Conservation (phyloP, 2,113 vertebrate species). For the Collichthys lucidus region DNA sequence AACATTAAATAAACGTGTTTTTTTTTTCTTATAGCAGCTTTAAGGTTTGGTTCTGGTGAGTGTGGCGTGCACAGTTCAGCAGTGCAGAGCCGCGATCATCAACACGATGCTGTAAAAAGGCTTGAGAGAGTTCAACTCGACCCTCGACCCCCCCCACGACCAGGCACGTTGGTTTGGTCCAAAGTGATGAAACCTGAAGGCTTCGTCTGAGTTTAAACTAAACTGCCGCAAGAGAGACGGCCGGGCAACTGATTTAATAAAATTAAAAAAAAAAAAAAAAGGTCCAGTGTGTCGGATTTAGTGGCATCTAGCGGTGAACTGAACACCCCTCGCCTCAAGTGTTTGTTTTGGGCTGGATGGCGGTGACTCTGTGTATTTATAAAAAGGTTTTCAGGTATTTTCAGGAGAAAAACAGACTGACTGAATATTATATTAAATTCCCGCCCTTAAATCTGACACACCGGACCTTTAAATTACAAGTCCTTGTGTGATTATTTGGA, state of each 20-base stretch:
- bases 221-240: neutral
- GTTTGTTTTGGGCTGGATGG: no score
- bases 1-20: conserved; percentile 44
- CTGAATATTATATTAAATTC: no score
- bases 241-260: neutral
- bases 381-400: no score
- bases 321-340: no score
- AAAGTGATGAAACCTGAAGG: conserved; percentile 53
- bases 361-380: no score
- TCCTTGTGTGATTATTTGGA: neutral
- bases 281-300: neutral
- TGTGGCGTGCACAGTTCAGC: conserved; percentile 37
- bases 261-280: neutral
- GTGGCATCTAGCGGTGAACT: no score
- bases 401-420: no score
- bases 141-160: neutral
- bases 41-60: conserved; percentile 54
- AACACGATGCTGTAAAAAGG: conserved; percentile 11
- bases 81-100: neutral
- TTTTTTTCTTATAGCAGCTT: conserved; percentile 63
- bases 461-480: no score
- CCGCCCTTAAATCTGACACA: no score
- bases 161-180: conserved; percentile 81
- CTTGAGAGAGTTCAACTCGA: neutral
- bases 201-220: conserved; percentile 28